Evolutionary conservation across 2,888 invertebrate genomes (phyloP).

Genomic region (Colletes collaris): DNA sequence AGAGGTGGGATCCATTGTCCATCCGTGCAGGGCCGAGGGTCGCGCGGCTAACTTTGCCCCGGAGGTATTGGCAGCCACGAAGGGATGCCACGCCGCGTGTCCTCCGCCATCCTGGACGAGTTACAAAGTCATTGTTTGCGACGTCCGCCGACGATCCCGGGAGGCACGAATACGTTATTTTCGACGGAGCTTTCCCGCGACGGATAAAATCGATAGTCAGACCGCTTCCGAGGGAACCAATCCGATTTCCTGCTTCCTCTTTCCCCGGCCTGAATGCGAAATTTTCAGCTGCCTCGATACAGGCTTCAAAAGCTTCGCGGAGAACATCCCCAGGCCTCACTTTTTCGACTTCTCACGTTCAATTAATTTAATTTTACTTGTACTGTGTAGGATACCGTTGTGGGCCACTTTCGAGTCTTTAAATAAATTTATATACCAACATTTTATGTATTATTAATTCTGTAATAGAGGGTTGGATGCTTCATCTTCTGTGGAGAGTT

Average conservation of each 20-base stretch:
- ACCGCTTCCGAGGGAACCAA: background rate
- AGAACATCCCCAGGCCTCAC: too few relatives aligned
- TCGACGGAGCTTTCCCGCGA: constrained; percentile 20
- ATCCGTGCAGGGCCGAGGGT: constrained; percentile 58
- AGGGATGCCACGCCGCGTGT: constrained; percentile 46
- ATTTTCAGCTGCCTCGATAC: too few relatives aligned
- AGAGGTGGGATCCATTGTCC: constrained; percentile 68
- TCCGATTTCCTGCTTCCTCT: constrained; percentile 4
- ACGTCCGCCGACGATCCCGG: constrained; percentile 57
- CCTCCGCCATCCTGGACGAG: constrained; percentile 62
- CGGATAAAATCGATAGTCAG: constrained; percentile 20
- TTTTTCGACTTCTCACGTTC: too few relatives aligned
- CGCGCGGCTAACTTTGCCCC: constrained; percentile 63
- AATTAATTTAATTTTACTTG: too few relatives aligned
- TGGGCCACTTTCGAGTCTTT: too few relatives aligned
- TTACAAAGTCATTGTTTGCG: constrained; percentile 72
- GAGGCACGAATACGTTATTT: constrained; percentile 66
- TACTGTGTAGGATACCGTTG: too few relatives aligned
- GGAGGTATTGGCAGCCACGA: constrained; percentile 61
- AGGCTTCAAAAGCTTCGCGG: too few relatives aligned
- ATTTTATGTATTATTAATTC: too few relatives aligned
- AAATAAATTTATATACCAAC: too few relatives aligned
- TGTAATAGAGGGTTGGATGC: too few relatives aligned
- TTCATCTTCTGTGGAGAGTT: too few relatives aligned
- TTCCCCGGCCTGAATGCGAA: background rate